Evolutionary conservation across 2,113 vertebrate species (phyloP).

Genomic region (Polypterus senegalus): DNA sequence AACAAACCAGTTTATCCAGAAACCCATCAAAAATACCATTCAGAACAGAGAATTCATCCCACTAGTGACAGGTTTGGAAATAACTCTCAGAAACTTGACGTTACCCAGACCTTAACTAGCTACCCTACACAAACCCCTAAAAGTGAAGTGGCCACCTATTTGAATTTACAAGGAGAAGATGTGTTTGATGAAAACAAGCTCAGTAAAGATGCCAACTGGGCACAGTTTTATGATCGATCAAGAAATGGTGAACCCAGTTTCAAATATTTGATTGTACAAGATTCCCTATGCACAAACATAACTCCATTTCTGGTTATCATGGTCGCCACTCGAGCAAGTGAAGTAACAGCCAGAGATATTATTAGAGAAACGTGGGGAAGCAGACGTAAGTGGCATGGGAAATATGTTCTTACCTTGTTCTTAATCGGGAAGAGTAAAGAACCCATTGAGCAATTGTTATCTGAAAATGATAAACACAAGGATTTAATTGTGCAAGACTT

Average conservation of each 20-base stretch:
- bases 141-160: too few species aligned
- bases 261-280: conserved; percentile 27
- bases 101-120: too few species aligned
- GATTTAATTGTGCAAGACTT: conserved; percentile 50
- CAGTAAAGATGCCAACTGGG: conserved; percentile 18
- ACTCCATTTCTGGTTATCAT: conserved; percentile 43
- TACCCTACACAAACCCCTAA: too few species aligned
- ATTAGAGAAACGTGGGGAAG: conserved; percentile 39
- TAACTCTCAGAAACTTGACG: too few species aligned
- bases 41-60: too few species aligned
- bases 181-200: too few species aligned
- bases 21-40: too few species aligned
- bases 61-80: too few species aligned
- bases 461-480: conserved; percentile 44
- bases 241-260: conserved; percentile 29
- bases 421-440: conserved; percentile 29
- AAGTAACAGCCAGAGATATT: conserved; percentile 36
- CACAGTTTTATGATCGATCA: conserved; percentile 42
- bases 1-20: too few species aligned
- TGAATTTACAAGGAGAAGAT: too few species aligned
- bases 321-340: conserved; percentile 32
- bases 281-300: conserved; percentile 18
- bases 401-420: conserved; percentile 37
- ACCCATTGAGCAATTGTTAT: conserved; percentile 4
- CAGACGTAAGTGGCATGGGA: conserved; percentile 34